Evolutionary conservation across 2,113 vertebrate species (phyloP).

Genomic region (Rhinoderma darwinii): DNA sequence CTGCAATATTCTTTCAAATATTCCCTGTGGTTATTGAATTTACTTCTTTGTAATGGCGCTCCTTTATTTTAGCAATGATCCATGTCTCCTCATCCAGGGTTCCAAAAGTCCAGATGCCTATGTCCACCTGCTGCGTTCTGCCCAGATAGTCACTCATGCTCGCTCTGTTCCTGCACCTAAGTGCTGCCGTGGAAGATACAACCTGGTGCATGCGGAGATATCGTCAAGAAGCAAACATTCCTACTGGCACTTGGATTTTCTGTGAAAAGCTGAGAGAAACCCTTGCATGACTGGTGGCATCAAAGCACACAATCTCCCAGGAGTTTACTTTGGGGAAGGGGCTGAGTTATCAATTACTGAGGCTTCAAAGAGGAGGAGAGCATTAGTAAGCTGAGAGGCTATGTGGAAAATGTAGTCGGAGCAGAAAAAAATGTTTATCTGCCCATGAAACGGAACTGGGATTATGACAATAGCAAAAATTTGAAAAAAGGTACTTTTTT

Average conservation of each 20-base stretch:
- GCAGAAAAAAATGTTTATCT: too few relatives aligned
- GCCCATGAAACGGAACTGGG: too few relatives aligned
- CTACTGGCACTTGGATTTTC: neutral
- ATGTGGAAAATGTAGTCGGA: neutral
- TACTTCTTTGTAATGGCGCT: neutral
- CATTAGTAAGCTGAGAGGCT: too few relatives aligned
- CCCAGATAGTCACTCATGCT: neutral
- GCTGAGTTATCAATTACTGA: neutral
- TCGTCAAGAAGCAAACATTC: too few relatives aligned
- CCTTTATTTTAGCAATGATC: neutral
- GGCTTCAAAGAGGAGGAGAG: too few relatives aligned
- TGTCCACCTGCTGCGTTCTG: neutral
- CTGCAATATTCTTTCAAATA: too few relatives aligned
- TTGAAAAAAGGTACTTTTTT: neutral
- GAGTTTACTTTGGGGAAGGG: too few relatives aligned
- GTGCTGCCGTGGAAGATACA: too few relatives aligned
- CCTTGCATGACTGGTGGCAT: neutral
- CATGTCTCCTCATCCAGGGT: too few relatives aligned
- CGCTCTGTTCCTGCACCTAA: too few relatives aligned
- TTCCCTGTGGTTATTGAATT: too few relatives aligned
- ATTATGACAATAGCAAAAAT: neutral
- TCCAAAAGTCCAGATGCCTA: neutral
- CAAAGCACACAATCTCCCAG: neutral
- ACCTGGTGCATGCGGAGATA: too few relatives aligned
- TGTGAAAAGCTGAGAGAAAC: neutral